These are phyloP conservation scores for Tachina fera DNA, from an alignment of 2,888 invertebrate genomes.

Conservation along the genomic window DNA sequence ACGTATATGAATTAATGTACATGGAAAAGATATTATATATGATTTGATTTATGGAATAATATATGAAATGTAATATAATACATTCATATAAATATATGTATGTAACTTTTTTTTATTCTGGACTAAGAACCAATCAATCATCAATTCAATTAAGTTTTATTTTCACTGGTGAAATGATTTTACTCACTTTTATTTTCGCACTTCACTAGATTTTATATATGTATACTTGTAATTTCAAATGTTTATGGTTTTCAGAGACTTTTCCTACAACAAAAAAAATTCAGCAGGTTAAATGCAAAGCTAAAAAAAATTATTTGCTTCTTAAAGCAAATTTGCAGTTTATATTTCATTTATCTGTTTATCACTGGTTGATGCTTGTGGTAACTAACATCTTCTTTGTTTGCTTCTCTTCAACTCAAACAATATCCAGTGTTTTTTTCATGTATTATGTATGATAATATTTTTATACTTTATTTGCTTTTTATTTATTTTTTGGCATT, in stretches of 20 bases:
- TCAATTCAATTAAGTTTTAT: neutral
- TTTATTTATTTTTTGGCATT: constrained; percentile 9
- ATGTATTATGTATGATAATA: neutral
- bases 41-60: too few relatives aligned
- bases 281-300: neutral
- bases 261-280: neutral
- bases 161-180: too few relatives aligned
- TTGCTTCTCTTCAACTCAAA: neutral
- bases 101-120: neutral
- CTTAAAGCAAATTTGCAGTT: neutral
- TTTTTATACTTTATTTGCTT: neutral
- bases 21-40: too few relatives aligned
- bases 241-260: neutral
- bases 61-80: too few relatives aligned
- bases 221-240: neutral
- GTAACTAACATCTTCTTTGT: constrained; percentile 26
- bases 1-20: too few relatives aligned
- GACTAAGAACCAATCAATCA: neutral
- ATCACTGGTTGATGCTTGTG: constrained; percentile 13
- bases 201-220: neutral
- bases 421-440: neutral
- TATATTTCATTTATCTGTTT: constrained; percentile 15
- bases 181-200: neutral
- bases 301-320: neutral
- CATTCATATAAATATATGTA: too few relatives aligned